These are phyloP conservation scores for Sebastiscus tertius DNA, from an alignment of 2,797 vertebrate genomes.

Conservation along the genomic window DNA sequence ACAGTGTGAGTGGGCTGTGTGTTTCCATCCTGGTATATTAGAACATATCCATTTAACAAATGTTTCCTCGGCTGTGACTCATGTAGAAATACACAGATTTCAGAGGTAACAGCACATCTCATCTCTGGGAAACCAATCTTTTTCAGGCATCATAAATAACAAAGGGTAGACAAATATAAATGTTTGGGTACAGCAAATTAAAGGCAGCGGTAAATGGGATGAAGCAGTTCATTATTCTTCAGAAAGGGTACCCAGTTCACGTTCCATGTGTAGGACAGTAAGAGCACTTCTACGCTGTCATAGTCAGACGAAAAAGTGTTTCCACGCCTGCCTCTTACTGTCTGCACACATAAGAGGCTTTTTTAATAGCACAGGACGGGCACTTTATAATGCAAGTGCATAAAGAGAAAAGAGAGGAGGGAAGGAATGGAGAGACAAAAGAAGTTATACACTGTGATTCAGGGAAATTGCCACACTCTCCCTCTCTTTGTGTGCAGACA, in stretches of 20 bases:
- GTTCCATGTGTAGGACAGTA: constrained; percentile 6
- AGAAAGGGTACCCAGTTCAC: neutral
- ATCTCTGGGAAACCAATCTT: constrained; percentile 9
- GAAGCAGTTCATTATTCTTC: neutral
- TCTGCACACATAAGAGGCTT: constrained; percentile 37
- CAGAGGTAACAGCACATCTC: neutral
- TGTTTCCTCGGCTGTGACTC: constrained; percentile 41
- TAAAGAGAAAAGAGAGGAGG: neutral
- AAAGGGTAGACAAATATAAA: neutral
- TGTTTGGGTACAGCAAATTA: neutral
- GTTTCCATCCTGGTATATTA: neutral
- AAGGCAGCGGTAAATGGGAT: constrained; percentile 9
- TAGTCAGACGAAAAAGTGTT: neutral
- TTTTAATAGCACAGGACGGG: constrained; percentile 21
- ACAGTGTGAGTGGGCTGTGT: constrained; percentile 14
- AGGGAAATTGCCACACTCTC: constrained; percentile 44
- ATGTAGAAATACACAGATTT: constrained; percentile 39
- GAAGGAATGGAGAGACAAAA: constrained; percentile 19
- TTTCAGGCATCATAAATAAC: constrained; percentile 24
- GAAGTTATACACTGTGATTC: constrained; percentile 37
- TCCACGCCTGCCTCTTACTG: constrained; percentile 11
- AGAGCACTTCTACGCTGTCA: constrained; percentile 9
- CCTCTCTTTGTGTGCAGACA: constrained; percentile 29
- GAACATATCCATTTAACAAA: constrained; percentile 36
- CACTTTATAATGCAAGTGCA: constrained; percentile 16